Evolutionary conservation across 92 coral and sea anemone genomes (phyloP), one percentile per base, ranked within the genome.

Genomic region (Metridium senile): DNA sequence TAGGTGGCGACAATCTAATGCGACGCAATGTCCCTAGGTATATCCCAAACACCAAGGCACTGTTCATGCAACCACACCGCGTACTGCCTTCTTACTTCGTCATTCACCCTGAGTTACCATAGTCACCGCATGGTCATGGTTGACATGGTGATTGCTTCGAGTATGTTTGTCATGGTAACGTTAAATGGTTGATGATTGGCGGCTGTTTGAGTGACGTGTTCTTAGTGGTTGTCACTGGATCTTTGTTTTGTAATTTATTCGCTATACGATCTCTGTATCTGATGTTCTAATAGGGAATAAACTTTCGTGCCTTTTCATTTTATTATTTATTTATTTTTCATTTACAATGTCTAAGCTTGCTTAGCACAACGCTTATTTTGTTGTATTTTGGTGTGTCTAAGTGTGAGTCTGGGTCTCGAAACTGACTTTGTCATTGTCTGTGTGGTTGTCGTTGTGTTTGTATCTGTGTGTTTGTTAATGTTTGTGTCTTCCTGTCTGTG

Each of bases 11-110:
- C 19, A 21, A 22, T 30, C 79, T 71, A 1, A 66, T 77, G 1
- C 34, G 31, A 25, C 20, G 23, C 6, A 39, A 13, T 57, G 47
- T 67, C 0, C 72, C 68, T 34, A 77, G 69, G 16, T 64, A 72
- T 22, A 78, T 84, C 18, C 78, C 83, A 13, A 96, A 93, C 77
- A 96, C 89, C 32, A 79, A 88, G 0, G 91, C 99, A 1, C 71
- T 91, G 65, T 96, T 96, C 70, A 91, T 93, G 90, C 91, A 93
- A 19, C 99, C 99, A 9, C 99, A 93, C 59, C 90, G 97, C 22
- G 66, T 84, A 7, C 74, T 72, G 18, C 92, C 92, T 11, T 76
- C 93, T 1, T 81, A 85, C 78, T 96, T 96, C 63, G 97, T 90
- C 61, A 96, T 96, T 62, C 99, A 96, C 33, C 99, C 99, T 0